Evolutionary conservation across 2,113 vertebrate species (phyloP).

Genomic region (Geococcyx californianus): DNA sequence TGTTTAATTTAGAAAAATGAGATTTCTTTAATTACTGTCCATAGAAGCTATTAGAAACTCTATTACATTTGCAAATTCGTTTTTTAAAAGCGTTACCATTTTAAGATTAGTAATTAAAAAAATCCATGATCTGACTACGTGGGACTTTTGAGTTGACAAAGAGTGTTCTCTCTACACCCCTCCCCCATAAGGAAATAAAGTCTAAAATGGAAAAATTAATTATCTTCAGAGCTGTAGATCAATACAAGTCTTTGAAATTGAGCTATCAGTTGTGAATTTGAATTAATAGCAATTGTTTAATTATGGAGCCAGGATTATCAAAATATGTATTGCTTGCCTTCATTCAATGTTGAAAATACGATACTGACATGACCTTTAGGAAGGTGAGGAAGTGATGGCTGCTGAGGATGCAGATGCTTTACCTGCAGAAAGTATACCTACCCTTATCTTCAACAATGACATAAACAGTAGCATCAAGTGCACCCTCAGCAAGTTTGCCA

Average conservation of each 20-base stretch:
- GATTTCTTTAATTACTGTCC: conserved; percentile 79
- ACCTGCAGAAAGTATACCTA: neutral
- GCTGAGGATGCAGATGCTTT: neutral
- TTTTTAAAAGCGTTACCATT: conserved; percentile 72
- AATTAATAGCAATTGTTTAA: conserved; percentile 23
- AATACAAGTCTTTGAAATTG: neutral
- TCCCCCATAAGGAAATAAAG: neutral
- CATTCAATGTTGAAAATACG: neutral
- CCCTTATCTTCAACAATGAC: too few relatives aligned
- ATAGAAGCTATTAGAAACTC: conserved; percentile 77
- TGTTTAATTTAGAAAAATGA: conserved; percentile 80
- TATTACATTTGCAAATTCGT: conserved; percentile 75
- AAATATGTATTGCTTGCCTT: neutral
- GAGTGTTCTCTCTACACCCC: neutral
- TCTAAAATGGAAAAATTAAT: conserved; percentile 29
- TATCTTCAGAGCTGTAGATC: conserved; percentile 8
- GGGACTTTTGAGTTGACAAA: neutral
- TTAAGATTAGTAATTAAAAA: conserved; percentile 42
- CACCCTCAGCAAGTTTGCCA: too few relatives aligned
- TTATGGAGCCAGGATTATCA: conserved; percentile 2
- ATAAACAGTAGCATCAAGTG: too few relatives aligned
- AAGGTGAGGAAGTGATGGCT: neutral
- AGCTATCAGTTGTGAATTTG: neutral
- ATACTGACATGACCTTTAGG: neutral
- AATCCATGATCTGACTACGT: conserved; percentile 14